Base-by-base conservation (phyloP, 2,888 invertebrate genomes). In the Trachelus iudaicus region DNA sequence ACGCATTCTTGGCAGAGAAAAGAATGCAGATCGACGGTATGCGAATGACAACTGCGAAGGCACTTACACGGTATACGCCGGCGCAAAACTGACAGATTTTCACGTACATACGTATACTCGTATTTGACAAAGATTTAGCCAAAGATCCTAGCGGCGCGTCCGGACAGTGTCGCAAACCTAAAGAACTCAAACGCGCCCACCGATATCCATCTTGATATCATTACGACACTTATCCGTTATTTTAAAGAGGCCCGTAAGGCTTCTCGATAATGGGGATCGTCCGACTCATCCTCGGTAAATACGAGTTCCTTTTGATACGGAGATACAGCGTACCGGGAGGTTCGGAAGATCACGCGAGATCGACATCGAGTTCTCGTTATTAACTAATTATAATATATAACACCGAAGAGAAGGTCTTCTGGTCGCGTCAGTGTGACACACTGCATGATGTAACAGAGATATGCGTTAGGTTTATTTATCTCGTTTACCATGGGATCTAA, bases 1-100 rank as follows among this genome's bases (percentile, higher is more conserved):
- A 81, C 76, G 81, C 88, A 86, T 88, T 87, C 88, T 87, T 87
- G 85, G 84, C 84, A 84, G 83, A 79, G 81, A 83, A 83, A 75
- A 85, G 85, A 88, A 87, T 87, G 87, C 85, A 81, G 85, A 87
- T 86, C 85, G 85, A 81, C 83, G 83, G 82, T 83, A 86, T 83
- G 85, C 83, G 83, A 84, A 86, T 84, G 85, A 87, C 82, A 84
- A 78, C 56, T 56, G 56, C 56, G 56, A 23, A 56, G 23, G 9
- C 56, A 40, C 34, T 40, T 40, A 56, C 23, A 23, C 23, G 56
- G 9, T 56, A 56, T 2, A n/a, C n/a, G 23, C 56, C 56, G 56
- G n/a, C 23, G 56, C 56, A 9, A 56, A 4, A 56, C 23, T 56
- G 56, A 56, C 23, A 56, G 56, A 56, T 56, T n/a, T n/a, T n/a